A percentile compares a stretch with the other conserved stretches of the same genome.
Evolutionary conservation across 92 coral and sea anemone species (phyloP).

Genomic region (Blastomussa wellsi): DNA sequence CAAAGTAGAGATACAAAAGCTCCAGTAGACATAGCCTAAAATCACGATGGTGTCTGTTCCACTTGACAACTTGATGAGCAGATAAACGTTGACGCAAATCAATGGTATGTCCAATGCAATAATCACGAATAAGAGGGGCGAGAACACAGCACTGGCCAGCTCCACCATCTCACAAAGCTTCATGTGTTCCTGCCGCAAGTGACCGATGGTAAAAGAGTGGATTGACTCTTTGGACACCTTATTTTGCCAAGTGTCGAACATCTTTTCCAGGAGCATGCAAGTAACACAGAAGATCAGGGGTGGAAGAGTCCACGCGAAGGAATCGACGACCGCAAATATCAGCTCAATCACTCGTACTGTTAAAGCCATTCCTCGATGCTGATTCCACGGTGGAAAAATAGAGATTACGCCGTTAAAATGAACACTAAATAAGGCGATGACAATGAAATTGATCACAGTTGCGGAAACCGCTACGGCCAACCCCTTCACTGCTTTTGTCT

Average conservation of each 20-base stretch:
- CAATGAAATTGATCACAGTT: slow-evolving; percentile 4
- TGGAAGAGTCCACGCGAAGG: slow-evolving; percentile 21
- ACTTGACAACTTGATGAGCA: background rate
- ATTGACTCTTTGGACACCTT: background rate
- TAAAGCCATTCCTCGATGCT: background rate
- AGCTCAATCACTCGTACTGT: slow-evolving; percentile 10
- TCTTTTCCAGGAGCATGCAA: slow-evolving; percentile 15
- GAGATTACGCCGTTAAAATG: background rate
- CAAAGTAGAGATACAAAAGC: background rate
- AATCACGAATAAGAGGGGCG: background rate
- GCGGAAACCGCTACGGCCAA: background rate
- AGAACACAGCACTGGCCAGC: slow-evolving; percentile 21
- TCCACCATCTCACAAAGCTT: slow-evolving; percentile 9
- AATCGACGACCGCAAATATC: background rate
- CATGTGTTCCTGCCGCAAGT: slow-evolving; percentile 15
- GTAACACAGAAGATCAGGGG: slow-evolving; percentile 4
- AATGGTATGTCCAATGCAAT: slow-evolving; percentile 14
- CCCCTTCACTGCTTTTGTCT: slow-evolving; percentile 7
- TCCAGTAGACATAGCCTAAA: slow-evolving; percentile 15
- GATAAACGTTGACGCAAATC: background rate
- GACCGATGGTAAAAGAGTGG: background rate
- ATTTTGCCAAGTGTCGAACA: background rate
- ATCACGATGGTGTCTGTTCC: background rate
- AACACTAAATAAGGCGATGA: background rate
- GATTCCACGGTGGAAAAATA: slow-evolving; percentile 1